A percentile compares a stretch with the other conserved stretches of the same genome.
Evolutionary conservation across 1,140 invertebrate genomes (phyloP).

Genomic region (Mizuhopecten yessoensis): DNA sequence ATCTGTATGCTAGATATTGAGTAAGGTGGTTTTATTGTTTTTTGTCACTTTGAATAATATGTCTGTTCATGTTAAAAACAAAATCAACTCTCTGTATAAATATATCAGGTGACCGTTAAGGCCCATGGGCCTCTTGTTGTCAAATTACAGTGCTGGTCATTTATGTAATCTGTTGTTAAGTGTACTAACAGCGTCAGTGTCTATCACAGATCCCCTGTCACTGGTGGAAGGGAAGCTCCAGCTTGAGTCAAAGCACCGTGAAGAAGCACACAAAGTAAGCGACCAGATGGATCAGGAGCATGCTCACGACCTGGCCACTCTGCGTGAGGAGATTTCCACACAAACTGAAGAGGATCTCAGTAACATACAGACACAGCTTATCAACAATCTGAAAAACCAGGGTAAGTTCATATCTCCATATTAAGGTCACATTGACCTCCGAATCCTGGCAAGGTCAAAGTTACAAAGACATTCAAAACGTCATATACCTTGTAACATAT

Average conservation of each 20-base stretch:
- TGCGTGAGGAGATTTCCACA: slow-evolving; percentile 63
- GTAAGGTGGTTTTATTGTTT: no score
- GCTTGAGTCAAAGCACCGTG: slow-evolving; percentile 74
- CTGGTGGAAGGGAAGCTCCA: slow-evolving; percentile 69
- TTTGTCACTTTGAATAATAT: no score
- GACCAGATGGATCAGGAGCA: slow-evolving; percentile 78
- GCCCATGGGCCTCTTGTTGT: no score
- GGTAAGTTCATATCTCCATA: slow-evolving; percentile 48
- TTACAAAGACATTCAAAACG: no score
- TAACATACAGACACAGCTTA: slow-evolving; percentile 62
- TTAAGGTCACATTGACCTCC: neutral
- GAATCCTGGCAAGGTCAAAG: neutral
- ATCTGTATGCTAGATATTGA: no score
- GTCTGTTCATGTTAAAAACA: no score
- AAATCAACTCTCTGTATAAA: no score
- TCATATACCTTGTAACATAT: no score
- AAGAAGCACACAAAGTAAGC: slow-evolving; percentile 74
- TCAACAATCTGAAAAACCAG: slow-evolving; percentile 71
- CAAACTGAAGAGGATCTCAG: slow-evolving; percentile 72
- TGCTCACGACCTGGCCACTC: slow-evolving; percentile 67
- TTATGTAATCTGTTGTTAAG: no score
- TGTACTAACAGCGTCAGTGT: no score
- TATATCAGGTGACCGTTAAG: no score
- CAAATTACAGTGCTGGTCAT: no score
- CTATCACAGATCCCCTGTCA: slow-evolving; percentile 74